Base-by-base conservation (phyloP, 2,797 vertebrate genomes). In the Paedocypris micromegethes region DNA sequence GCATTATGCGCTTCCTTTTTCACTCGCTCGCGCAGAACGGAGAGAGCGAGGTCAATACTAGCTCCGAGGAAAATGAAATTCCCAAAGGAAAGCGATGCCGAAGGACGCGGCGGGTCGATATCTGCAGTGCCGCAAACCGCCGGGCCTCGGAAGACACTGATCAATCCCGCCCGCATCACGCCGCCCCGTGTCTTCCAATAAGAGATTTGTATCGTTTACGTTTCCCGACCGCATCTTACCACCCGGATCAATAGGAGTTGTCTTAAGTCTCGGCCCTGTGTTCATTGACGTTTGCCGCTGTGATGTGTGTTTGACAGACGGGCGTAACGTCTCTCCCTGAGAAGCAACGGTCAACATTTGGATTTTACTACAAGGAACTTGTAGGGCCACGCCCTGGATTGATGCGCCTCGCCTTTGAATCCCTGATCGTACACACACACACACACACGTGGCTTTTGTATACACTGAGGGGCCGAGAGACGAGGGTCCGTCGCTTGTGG, bases 1-100 rank as follows among this genome's bases (percentile, higher is more conserved):
- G 48, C 70, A 65, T 73, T 81, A 77, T 78, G 77, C 75, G 65
- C 75, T 77, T 77, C 77, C 73, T 79, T 73, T 68, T 48, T 65
- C 63, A 78, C 83, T 83, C 79, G 72, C 72, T 76, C 64, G 45
- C 42, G 49, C 23, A 57, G 40, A 54, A 57, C 48, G 66, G 23
- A 58, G 41, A 74, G 66, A 49, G 42, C 54, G 44, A 66, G 57
- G 65, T 50, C 43, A 46, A 58, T 38, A 7, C 51, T 23, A 3
- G 58, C 43, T 64, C 57, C 58, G 5, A 58, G 47, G 52, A 56
- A 60, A 63, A 69, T 58, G 40, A 39, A 8, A 68, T 68, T 72
- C 42, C 61, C 55, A 46, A 55, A 50, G 62, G 70, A 58, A 56
- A 23, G 37, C 8, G 9, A 73, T 52, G 39, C 43, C 4, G 5